Base-by-base conservation (phyloP, 2,888 invertebrate genomes). In the Stegana nigrithorax region DNA sequence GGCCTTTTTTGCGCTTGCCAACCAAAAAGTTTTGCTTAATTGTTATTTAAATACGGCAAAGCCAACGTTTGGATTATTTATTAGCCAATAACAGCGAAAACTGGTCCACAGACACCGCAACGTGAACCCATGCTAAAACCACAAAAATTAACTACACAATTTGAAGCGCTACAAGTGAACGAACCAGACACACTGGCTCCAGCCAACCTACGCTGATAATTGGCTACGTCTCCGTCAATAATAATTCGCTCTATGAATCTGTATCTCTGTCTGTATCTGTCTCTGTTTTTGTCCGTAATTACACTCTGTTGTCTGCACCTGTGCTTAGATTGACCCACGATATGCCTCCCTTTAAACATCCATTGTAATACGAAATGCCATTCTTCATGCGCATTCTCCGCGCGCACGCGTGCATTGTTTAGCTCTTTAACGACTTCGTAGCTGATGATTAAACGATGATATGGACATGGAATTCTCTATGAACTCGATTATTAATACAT, bases 321-420 rank as follows among this genome's bases (percentile, higher is more conserved):
- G n/a, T n/a, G n/a, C n/a, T n/a, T n/a, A n/a, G n/a, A n/a, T n/a
- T n/a, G n/a, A n/a, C n/a, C n/a, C n/a, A n/a, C n/a, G n/a, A n/a
- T n/a, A n/a, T n/a, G n/a, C n/a, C n/a, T n/a, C n/a, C n/a, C n/a
- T n/a, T n/a, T n/a, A n/a, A n/a, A n/a, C n/a, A n/a, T 36, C 36
- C 14, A 36, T 36, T 36, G 36, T n/a, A 36, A 6, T 36, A 12
- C 19, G 32, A 53, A 53, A 53, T 32, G 69, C 67, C 75, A 76
- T 75, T 72, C 72, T 62, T 78, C 71, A 73, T 32, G 64, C 74
- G 76, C 76, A 74, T n/a, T n/a, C n/a, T n/a, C n/a, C 76, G 73
- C 76, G 73, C 73, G 65, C 67, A 62, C 47, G 53, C 12, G 50
- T 57, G n/a, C n/a, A n/a, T n/a, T n/a, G n/a, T n/a, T n/a, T n/a